phyloP scores from a whole-genome alignment of 2,888 invertebrate species.

The Heliconius ethilla region DNA sequence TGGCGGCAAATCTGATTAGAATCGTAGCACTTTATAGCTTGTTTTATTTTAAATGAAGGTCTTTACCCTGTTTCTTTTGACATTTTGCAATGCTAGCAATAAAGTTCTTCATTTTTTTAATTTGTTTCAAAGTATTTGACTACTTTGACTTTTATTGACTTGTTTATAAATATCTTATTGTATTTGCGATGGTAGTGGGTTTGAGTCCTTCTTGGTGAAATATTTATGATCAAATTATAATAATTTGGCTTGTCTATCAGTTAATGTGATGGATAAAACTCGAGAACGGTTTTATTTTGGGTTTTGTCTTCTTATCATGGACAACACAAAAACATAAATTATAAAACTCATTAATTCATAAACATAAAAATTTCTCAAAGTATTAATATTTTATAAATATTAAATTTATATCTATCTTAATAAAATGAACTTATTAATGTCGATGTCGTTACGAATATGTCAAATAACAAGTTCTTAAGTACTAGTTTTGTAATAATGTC shows the following conservation, averaged over 20 bases:
- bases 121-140: background rate
- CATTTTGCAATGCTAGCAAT: conserved; percentile 1
- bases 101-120: background rate
- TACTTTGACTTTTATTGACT: background rate
- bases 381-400: no score
- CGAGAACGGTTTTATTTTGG: no score
- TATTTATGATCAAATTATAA: background rate
- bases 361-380: no score
- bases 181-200: background rate
- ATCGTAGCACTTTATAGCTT: conserved; percentile 15
- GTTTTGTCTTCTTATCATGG: no score
- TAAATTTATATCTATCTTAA: no score
- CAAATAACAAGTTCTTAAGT: no score
- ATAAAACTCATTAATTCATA: no score
- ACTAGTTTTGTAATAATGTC: no score
- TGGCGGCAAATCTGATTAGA: conserved; percentile 36
- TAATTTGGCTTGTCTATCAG: background rate
- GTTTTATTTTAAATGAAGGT: conserved; percentile 18
- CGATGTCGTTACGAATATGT: no score
- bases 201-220: background rate
- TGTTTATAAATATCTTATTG: background rate
- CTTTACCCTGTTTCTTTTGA: conserved; percentile 26
- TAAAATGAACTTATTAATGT: no score
- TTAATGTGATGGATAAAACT: no score
- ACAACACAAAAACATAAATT: no score